A percentile compares a stretch with the other conserved stretches of the same genome.
These are phyloP conservation scores for Paramormyrops hopkinsi DNA, from an alignment of 2,797 vertebrate genomes.

Conservation along the genomic window DNA sequence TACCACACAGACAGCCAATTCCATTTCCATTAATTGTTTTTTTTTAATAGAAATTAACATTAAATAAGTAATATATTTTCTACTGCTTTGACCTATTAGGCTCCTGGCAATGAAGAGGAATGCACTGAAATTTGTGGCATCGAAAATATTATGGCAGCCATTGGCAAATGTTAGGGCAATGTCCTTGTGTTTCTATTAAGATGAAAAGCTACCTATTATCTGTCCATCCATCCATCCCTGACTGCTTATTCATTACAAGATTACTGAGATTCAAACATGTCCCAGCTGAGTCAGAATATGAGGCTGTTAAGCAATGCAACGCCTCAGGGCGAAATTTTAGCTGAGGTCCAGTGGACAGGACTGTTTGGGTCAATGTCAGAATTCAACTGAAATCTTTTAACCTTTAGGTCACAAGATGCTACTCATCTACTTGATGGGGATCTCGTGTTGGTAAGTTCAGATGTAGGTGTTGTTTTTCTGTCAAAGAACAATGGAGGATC, in stretches of 20 bases:
- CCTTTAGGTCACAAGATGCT: conserved; percentile 76
- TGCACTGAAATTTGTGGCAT: background rate
- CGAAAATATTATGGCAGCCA: background rate
- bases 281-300: background rate
- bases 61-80: background rate
- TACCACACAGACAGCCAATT: background rate
- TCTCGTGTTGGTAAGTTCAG: conserved; percentile 72
- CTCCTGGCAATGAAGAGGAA: background rate
- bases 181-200: background rate
- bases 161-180: background rate
- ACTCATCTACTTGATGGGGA: conserved; percentile 82
- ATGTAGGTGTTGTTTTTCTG: background rate
- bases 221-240: background rate
- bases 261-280: background rate
- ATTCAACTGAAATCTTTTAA: background rate
- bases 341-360: background rate
- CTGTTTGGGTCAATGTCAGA: background rate
- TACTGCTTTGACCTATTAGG: background rate
- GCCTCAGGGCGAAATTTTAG: background rate
- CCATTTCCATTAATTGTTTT: background rate
- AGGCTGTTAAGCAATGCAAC: background rate
- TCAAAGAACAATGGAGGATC: background rate
- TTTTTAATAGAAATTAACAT: background rate
- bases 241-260: background rate
- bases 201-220: background rate